A percentile compares a stretch with the other conserved stretches of the same genome.
Conservation (phyloP, 2,113 vertebrate species). For the Pomatorhinus ruficollis region DNA sequence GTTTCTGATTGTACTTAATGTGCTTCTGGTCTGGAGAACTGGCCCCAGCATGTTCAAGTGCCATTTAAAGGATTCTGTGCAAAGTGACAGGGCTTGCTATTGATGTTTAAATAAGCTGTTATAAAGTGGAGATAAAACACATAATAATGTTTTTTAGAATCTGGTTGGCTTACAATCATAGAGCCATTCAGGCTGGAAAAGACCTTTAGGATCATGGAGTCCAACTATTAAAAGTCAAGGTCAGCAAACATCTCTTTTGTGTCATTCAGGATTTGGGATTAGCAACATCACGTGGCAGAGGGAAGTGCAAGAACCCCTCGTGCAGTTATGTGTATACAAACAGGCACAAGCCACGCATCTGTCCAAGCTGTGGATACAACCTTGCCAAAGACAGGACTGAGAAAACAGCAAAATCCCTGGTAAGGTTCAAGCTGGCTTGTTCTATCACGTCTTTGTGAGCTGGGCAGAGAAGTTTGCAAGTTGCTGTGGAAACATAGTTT, state of each 20-base stretch:
- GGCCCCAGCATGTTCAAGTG: not conserved
- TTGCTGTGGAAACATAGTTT: not conserved
- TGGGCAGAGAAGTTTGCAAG: not conserved
- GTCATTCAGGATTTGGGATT: slow-evolving; percentile 88
- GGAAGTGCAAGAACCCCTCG: slow-evolving; percentile 92
- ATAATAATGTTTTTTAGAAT: not conserved
- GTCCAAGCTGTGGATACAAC: slow-evolving; percentile 91
- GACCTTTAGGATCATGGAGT: not conserved
- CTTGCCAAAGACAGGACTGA: slow-evolving; percentile 84
- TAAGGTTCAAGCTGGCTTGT: not conserved
- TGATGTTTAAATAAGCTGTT: not conserved
- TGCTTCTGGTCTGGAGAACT: not conserved
- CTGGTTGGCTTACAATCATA: not conserved
- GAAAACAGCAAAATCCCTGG: slow-evolving; percentile 77
- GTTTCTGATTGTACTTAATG: not conserved
- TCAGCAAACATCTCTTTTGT: not conserved
- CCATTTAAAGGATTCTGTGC: not conserved
- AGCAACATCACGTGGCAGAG: slow-evolving; percentile 92
- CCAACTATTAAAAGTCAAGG: not conserved
- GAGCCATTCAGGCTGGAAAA: not conserved
- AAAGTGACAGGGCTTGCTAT: not conserved
- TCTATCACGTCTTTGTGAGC: not conserved
- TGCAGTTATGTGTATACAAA: slow-evolving; percentile 96
- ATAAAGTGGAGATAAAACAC: not conserved
- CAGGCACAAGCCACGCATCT: slow-evolving; percentile 91